Evolutionary conservation across 2,797 vertebrate genomes (phyloP).

Genomic region (Linurgus olivaceus): DNA sequence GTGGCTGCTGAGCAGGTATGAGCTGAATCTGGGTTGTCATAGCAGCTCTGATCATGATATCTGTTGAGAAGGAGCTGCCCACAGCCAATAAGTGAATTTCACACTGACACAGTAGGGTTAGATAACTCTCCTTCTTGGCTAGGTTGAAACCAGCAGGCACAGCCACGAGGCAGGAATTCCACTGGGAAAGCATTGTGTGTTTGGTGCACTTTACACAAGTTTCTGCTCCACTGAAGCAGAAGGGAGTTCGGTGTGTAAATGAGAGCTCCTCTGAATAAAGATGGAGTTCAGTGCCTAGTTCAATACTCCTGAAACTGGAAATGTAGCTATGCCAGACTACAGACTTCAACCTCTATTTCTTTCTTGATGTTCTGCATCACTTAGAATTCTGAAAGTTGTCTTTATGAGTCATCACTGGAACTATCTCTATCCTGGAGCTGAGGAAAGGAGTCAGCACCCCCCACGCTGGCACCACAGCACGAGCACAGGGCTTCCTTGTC

Average conservation of each 20-base stretch:
- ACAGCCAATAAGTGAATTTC: neutral
- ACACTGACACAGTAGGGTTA: neutral
- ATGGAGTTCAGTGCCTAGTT: neutral
- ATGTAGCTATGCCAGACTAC: neutral
- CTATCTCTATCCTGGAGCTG: neutral
- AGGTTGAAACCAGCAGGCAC: neutral
- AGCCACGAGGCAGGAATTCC: neutral
- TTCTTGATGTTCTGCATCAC: neutral
- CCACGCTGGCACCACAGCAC: fast-evolving
- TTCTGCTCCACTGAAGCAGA: neutral
- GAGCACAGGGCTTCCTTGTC: fast-evolving
- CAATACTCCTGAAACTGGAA: neutral
- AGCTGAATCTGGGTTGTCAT: neutral
- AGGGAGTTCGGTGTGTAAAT: neutral
- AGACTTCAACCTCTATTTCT: neutral
- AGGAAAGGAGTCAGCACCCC: neutral
- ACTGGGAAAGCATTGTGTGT: neutral
- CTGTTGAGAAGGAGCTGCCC: neutral
- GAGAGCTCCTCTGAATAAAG: neutral
- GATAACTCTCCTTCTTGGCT: neutral
- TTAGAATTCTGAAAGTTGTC: neutral
- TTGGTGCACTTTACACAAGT: neutral
- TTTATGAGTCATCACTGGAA: neutral
- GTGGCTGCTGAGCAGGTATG: neutral
- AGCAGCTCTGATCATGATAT: neutral